Conservation (phyloP, 2,888 invertebrate species). For the Cryptocephalus primarius region DNA sequence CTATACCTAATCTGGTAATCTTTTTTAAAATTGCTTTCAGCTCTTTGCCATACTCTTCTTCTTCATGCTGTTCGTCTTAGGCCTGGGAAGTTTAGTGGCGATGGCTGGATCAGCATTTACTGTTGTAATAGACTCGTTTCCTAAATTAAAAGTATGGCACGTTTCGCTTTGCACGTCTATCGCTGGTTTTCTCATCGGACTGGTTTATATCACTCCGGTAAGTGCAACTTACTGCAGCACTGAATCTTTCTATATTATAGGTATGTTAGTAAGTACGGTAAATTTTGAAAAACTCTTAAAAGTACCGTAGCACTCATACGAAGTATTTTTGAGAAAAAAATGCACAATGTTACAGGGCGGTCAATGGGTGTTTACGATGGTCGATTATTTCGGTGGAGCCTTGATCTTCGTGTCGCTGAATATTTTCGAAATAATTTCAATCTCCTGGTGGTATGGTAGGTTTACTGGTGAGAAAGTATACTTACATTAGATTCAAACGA, state of each 20-base stretch:
- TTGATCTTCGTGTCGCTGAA: slow-evolving; percentile 48
- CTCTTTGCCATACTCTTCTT: slow-evolving; percentile 66
- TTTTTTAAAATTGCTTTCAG: slow-evolving; percentile 29
- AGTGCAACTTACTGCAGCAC: slow-evolving; percentile 19
- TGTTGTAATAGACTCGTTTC: slow-evolving; percentile 57
- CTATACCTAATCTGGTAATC: background rate
- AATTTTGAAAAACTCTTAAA: no score
- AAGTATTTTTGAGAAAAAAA: no score
- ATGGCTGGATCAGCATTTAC: slow-evolving; percentile 59
- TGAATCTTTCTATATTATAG: no score
- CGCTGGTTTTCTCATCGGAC: slow-evolving; percentile 53
- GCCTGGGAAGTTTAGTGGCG: slow-evolving; percentile 62
- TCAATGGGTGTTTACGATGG: slow-evolving; percentile 46
- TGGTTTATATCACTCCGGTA: slow-evolving; percentile 67
- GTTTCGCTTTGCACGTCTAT: slow-evolving; percentile 44
- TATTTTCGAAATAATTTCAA: slow-evolving; percentile 41
- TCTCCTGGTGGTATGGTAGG: slow-evolving; percentile 24
- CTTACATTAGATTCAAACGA: background rate
- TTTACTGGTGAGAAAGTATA: background rate
- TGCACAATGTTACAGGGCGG: slow-evolving; percentile 41
- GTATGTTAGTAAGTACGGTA: no score
- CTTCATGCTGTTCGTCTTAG: slow-evolving; percentile 65
- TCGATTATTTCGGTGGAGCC: slow-evolving; percentile 51
- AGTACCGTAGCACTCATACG: no score
- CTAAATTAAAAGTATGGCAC: slow-evolving; percentile 46